Conservation (phyloP, 2,888 invertebrate species). For the Pediacus dermestoides region DNA sequence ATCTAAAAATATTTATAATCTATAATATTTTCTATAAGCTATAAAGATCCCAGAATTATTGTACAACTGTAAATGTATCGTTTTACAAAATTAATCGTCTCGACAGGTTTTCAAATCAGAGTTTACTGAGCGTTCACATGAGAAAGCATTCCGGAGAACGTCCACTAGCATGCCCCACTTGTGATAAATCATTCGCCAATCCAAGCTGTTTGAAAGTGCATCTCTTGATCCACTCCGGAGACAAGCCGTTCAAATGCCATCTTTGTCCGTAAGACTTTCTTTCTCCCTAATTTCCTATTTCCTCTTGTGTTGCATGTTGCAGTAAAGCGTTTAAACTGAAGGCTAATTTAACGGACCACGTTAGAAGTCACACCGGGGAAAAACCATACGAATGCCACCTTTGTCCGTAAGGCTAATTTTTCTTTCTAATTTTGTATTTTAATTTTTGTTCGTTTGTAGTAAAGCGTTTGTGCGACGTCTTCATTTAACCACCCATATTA, state of each 20-base stretch:
- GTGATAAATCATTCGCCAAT: constrained; percentile 40
- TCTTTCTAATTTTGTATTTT: too few species aligned
- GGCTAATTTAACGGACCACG: too few species aligned
- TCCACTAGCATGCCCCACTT: constrained; percentile 35
- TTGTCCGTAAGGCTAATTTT: too few species aligned
- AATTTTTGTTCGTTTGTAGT: constrained; percentile 31
- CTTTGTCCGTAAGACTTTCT: constrained; percentile 37
- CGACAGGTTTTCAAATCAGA: constrained; percentile 38
- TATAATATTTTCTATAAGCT: too few species aligned
- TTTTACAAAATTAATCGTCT: too few species aligned
- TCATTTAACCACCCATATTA: constrained; percentile 38
- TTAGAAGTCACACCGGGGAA: too few species aligned
- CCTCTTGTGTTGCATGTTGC: too few species aligned
- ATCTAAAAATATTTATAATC: too few species aligned
- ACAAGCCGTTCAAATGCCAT: constrained; percentile 36
- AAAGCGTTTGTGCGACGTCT: constrained; percentile 38
- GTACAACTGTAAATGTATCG: too few species aligned
- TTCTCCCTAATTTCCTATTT: constrained; percentile 5
- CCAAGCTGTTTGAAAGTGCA: constrained; percentile 39
- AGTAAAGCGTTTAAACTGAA: too few species aligned
- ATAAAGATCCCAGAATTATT: too few species aligned
- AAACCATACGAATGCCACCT: too few species aligned
- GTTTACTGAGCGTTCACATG: constrained; percentile 39
- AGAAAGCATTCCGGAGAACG: constrained; percentile 42
- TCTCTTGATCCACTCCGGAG: constrained; percentile 36